Conservation (phyloP, 1,140 invertebrate genomes). For the Bombus confusus region DNA sequence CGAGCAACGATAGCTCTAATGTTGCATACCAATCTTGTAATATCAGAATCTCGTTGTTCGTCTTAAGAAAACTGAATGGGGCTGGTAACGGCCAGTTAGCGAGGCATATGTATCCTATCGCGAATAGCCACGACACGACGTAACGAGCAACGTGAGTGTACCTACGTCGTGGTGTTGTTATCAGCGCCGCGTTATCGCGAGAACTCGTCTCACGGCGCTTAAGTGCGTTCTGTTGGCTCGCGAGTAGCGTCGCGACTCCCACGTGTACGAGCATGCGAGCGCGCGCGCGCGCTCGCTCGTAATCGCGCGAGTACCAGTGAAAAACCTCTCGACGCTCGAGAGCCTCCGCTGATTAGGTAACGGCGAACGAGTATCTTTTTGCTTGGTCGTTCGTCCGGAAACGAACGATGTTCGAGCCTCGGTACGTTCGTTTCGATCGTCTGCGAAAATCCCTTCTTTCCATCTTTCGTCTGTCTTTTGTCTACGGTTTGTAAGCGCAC, state of each 20-base stretch:
- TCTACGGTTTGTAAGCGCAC: too few species aligned
- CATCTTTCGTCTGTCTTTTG: too few species aligned
- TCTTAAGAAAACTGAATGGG: neutral
- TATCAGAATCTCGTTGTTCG: neutral
- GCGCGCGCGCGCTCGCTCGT: neutral
- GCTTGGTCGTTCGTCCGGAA: conserved; percentile 16
- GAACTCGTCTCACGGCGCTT: conserved; percentile 66
- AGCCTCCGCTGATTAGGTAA: conserved; percentile 16
- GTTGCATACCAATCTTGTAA: too few species aligned
- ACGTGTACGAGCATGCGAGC: neutral
- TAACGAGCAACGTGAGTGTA: conserved; percentile 50
- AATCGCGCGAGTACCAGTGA: conserved; percentile 6
- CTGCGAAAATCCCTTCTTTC: too few species aligned
- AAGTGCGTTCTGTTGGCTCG: conserved; percentile 34
- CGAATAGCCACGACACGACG: conserved; percentile 7
- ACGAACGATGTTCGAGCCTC: neutral
- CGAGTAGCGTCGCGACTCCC: conserved; percentile 30
- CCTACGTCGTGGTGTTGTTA: conserved; percentile 73
- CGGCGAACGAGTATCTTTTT: conserved; percentile 16
- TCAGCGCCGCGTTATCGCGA: conserved; percentile 74
- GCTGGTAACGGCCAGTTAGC: neutral
- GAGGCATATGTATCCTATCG: neutral
- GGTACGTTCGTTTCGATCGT: neutral
- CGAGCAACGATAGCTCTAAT: too few species aligned
- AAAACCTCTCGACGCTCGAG: conserved; percentile 25